Evolutionary conservation across 2,888 invertebrate genomes (phyloP).

Genomic region (Scrobipalpa costella): DNA sequence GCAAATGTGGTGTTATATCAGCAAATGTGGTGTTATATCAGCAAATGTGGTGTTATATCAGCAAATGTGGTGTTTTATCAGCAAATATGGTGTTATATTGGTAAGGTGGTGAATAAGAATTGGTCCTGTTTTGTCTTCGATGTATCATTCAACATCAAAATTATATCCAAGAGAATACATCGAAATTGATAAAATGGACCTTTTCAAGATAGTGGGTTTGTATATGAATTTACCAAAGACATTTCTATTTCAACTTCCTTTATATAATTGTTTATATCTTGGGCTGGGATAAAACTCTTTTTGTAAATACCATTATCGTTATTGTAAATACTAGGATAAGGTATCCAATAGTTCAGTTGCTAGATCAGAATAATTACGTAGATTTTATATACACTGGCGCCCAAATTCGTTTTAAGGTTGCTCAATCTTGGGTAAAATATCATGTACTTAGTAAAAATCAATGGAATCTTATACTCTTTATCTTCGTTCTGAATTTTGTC

Average conservation of each 20-base stretch:
- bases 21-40: not conserved
- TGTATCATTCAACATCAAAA: not conserved
- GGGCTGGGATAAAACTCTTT: not conserved
- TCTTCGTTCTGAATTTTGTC: constrained; percentile 39
- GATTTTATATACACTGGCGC: constrained; percentile 52
- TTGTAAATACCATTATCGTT: constrained; percentile 54
- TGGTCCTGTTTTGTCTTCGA: not conserved
- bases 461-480: not conserved
- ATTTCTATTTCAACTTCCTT: not conserved
- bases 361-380: constrained; percentile 59
- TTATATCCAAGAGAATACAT: not conserved
- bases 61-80: not conserved
- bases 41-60: not conserved
- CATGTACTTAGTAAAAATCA: constrained; percentile 11
- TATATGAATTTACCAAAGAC: constrained; percentile 11
- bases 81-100: too few relatives aligned
- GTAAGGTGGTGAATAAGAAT: not conserved
- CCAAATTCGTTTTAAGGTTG: constrained; percentile 32
- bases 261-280: not conserved
- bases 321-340: constrained; percentile 61
- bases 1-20: too few relatives aligned
- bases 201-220: not conserved
- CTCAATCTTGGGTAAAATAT: constrained; percentile 40
- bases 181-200: not conserved
- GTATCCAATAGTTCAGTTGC: constrained; percentile 58